Evolutionary conservation across 2,888 invertebrate species (phyloP), one percentile per base, ranked within the genome.

Genomic region (Boloria euphrosyne): DNA sequence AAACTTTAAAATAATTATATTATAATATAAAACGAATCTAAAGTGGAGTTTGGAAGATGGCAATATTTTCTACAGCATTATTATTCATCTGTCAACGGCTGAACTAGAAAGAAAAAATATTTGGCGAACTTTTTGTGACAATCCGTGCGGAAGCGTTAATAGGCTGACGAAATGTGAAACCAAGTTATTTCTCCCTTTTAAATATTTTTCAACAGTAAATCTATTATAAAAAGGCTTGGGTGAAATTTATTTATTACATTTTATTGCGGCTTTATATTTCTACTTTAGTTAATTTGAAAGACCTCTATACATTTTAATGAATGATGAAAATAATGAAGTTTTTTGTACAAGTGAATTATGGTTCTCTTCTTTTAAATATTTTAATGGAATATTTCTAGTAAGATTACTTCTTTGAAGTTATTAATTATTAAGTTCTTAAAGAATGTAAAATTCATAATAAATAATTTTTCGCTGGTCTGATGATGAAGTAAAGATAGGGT

Each of bases 81-180:
- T 67, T 57, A 61, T 67, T 69, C 61, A 66, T 63, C 55, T 31
- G 50, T 67, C 57, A 57, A 57, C 60, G 49, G 43, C 58, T 65
- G 52, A 55, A 43, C 38, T 61, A 53, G 62, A 57, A 60, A 69
- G 17, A 59, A 66, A 68, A 64, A 65, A 63, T 66, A 65, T 64
- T 66, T 63, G 62, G 60, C 44, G 18, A 81, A 84, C 84, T 84
- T 80, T 78, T 75, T 78, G 78, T 77, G 79, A 74, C 80, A 77
- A 81, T 75, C 79, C 79, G 80, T 76, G 80, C 78, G 73, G 73
- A 74, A 74, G 70, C 65, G 70, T 64, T 68, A 69, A 73, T 72
- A 69, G 70, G 66, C 62, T 61, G 65, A 64, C 68, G 68, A 67
- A 68, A 66, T 62, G 69, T 68, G 66, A 71, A 69, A 69, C 66